These are phyloP conservation scores for Mesitornis unicolor DNA, from an alignment of 2,113 vertebrate species.

Conservation along the genomic window DNA sequence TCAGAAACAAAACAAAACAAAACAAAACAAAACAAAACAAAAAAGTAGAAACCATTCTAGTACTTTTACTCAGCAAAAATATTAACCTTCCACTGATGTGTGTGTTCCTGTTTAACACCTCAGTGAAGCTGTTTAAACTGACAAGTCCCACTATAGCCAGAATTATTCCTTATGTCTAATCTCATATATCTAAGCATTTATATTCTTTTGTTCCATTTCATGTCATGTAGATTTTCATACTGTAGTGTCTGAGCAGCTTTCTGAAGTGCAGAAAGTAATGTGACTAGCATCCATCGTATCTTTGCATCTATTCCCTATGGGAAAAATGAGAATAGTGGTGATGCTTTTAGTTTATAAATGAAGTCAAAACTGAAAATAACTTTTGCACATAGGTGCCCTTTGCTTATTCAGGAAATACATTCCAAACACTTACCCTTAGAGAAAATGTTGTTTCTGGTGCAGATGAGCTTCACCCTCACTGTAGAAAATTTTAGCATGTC, in stretches of 20 bases:
- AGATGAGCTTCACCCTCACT: neutral
- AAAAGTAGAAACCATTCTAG: neutral
- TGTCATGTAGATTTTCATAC: neutral
- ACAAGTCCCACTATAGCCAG: neutral
- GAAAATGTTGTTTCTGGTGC: neutral
- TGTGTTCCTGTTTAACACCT: neutral
- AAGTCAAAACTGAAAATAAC: slow-evolving; percentile 18
- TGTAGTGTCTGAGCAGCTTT: neutral
- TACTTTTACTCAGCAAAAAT: neutral
- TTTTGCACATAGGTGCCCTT: neutral
- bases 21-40: too few relatives aligned
- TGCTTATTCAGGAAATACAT: slow-evolving; percentile 5
- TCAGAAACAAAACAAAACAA: neutral
- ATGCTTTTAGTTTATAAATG: neutral
- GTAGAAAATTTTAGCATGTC: neutral
- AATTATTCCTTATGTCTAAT: neutral
- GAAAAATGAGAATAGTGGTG: neutral
- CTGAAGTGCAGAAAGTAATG: neutral
- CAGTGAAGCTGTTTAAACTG: neutral
- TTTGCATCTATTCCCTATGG: neutral
- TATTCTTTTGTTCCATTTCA: neutral
- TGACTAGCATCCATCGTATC: neutral
- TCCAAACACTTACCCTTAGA: neutral
- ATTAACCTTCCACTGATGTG: neutral
- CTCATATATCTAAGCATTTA: neutral